A percentile compares a stretch with the other conserved stretches of the same genome.
Evolutionary conservation across 2,113 vertebrate species (phyloP).

Genomic region (Varanus salvator): DNA sequence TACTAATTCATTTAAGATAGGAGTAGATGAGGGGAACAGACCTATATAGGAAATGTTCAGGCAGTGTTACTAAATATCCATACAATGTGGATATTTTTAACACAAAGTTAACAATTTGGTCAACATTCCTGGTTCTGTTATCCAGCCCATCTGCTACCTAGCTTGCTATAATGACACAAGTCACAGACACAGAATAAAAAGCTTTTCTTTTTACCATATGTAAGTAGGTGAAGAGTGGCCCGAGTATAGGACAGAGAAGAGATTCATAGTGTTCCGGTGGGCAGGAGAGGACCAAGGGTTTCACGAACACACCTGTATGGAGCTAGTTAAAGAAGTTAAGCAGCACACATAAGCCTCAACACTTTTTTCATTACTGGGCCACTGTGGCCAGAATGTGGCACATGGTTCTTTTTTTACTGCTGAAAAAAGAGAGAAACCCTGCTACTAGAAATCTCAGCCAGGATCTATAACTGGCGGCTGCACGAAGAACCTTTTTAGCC

Average conservation of each 20-base stretch:
- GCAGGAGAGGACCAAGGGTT: conserved; percentile 90
- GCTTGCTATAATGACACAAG: neutral
- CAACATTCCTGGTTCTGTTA: no score
- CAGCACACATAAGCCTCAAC: neutral
- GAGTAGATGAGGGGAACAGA: no score
- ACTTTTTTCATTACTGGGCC: neutral
- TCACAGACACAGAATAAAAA: neutral
- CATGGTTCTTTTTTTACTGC: neutral
- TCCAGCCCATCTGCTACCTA: no score
- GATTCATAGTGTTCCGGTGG: conserved; percentile 88
- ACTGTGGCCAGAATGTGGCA: neutral
- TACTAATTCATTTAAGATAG: no score
- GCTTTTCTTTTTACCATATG: conserved; percentile 83
- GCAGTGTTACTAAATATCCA: no score
- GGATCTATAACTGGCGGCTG: no score
- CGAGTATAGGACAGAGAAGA: conserved; percentile 91
- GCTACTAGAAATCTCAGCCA: neutral
- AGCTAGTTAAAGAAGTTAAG: conserved; percentile 78
- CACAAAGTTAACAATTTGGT: no score
- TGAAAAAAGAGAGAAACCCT: neutral
- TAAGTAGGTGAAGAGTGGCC: conserved; percentile 91
- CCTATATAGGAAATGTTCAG: no score
- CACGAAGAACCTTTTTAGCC: neutral
- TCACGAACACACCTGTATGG: conserved; percentile 88
- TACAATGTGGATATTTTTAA: no score